Conservation (phyloP, 2,113 vertebrate species). For the Isurus oxyrinchus region DNA sequence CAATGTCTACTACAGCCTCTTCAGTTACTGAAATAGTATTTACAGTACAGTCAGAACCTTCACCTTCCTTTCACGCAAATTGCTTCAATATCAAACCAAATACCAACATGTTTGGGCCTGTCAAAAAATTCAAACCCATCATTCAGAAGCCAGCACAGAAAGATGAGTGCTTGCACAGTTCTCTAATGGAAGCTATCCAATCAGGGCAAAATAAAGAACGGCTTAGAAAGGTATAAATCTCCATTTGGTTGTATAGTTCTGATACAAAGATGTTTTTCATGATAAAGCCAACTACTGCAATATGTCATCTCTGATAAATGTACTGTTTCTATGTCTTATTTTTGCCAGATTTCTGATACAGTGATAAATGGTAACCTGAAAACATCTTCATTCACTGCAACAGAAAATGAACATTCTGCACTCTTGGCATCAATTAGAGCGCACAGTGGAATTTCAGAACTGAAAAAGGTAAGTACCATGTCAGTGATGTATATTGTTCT, state of each 20-base stretch:
- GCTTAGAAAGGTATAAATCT: constrained; percentile 76
- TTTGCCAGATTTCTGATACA: constrained; percentile 57
- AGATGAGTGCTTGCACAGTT: constrained; percentile 74
- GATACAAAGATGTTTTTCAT: background rate
- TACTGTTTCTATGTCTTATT: constrained; percentile 23
- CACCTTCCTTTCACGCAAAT: background rate
- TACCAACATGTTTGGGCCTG: constrained; percentile 70
- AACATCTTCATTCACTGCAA: constrained; percentile 53
- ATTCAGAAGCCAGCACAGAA: constrained; percentile 67
- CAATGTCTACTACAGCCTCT: background rate
- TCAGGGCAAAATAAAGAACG: constrained; percentile 65
- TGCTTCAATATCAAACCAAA: background rate
- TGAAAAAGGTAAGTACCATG: constrained; percentile 69
- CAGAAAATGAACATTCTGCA: constrained; percentile 70
- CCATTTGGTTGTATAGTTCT: background rate
- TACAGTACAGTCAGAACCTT: background rate
- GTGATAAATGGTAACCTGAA: constrained; percentile 45
- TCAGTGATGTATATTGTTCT: background rate
- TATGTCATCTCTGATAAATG: background rate
- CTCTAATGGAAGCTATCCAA: constrained; percentile 89
- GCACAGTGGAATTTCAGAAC: constrained; percentile 57
- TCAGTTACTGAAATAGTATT: background rate
- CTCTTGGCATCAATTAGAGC: constrained; percentile 81
- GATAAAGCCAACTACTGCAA: background rate
- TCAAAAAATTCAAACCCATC: constrained; percentile 80